Evolutionary conservation across 92 coral and sea anemone species (phyloP).

Genomic region (Palythoa caribaeorum): DNA sequence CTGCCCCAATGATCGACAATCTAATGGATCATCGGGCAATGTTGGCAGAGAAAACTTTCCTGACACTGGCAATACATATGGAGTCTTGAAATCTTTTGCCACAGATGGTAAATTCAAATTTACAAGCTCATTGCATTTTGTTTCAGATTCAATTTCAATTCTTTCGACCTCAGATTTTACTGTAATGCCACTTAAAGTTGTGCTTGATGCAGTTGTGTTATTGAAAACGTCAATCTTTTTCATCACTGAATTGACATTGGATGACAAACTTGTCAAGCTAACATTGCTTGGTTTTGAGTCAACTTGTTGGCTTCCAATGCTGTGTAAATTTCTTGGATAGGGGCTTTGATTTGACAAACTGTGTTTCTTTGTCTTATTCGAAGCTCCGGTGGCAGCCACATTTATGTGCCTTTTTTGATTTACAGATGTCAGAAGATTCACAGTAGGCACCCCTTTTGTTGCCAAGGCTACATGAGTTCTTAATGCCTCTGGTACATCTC

Average conservation of each 20-base stretch:
- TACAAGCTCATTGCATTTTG: constrained; percentile 9
- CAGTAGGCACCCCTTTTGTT: constrained; percentile 90
- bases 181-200: background rate
- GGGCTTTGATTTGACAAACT: constrained; percentile 58
- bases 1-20: constrained; percentile 66
- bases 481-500: constrained; percentile 72
- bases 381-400: constrained; percentile 71
- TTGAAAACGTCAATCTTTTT: background rate
- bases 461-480: constrained; percentile 84
- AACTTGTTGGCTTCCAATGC: constrained; percentile 34
- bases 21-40: constrained; percentile 80
- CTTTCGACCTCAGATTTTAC: background rate
- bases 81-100: constrained; percentile 44
- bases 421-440: constrained; percentile 78
- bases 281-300: constrained; percentile 16
- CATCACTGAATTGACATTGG: background rate
- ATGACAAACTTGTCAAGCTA: constrained; percentile 11
- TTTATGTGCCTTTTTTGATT: constrained; percentile 81
- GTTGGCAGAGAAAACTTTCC: constrained; percentile 67
- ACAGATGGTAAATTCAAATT: constrained; percentile 18
- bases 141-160: constrained; percentile 14
- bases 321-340: constrained; percentile 18
- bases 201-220: background rate
- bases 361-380: constrained; percentile 69
- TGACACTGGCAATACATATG: constrained; percentile 67